Conservation (phyloP, 2,113 vertebrate genomes). For the Epinephelus cyanopodus region DNA sequence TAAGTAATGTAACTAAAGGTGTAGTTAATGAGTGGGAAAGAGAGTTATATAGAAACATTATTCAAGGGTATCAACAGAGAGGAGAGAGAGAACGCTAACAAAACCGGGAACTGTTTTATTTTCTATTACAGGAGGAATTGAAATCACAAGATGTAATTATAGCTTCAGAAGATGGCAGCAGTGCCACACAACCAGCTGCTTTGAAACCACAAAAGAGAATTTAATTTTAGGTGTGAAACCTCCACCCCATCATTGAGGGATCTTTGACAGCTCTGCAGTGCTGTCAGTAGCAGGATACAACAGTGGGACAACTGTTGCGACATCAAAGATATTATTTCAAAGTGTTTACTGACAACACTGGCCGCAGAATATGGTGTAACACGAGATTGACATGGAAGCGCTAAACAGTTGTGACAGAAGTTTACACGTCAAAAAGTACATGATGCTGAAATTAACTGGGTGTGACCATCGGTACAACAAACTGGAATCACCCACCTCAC, state of each 20-base stretch:
- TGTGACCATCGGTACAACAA: neutral
- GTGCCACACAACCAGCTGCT: neutral
- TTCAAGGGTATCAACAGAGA: neutral
- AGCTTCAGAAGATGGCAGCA: neutral
- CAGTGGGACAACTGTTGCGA: neutral
- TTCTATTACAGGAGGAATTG: neutral
- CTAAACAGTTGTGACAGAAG: neutral
- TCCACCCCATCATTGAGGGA: neutral
- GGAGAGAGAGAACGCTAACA: neutral
- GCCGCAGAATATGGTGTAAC: neutral
- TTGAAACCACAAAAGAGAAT: neutral
- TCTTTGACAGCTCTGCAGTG: neutral
- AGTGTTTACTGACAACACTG: conserved; percentile 4
- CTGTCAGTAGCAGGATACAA: neutral
- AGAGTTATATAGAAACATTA: neutral
- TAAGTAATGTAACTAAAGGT: too few species aligned
- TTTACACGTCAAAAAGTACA: neutral
- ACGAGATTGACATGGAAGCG: neutral
- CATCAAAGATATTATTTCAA: neutral
- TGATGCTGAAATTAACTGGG: neutral
- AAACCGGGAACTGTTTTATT: neutral
- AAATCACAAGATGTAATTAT: neutral
- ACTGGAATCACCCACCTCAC: neutral
- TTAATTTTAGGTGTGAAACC: neutral
- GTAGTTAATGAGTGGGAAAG: neutral